Conservation (phyloP, 92 coral and sea anemone species). For the Palythoa grandis region DNA sequence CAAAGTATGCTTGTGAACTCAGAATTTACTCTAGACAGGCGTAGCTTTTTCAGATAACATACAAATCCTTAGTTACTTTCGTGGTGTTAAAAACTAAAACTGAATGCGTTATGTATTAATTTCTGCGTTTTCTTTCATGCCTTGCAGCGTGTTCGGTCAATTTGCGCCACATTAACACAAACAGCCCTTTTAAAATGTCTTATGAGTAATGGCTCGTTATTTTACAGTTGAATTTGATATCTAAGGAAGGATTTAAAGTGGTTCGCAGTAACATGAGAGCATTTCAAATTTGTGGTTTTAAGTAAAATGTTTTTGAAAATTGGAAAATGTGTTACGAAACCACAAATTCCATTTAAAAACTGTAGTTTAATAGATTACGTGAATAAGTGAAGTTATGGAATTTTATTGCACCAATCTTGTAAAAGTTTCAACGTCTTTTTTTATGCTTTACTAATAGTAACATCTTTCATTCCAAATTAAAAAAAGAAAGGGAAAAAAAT, state of each 20-base stretch:
- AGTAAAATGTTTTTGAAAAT: neutral
- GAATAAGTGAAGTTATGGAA: no score
- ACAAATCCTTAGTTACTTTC: neutral
- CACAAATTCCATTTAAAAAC: neutral
- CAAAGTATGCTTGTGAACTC: conserved; percentile 29
- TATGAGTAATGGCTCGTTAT: conserved; percentile 1
- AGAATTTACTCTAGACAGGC: conserved; percentile 26
- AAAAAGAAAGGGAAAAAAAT: no score
- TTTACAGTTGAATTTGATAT: conserved; percentile 25
- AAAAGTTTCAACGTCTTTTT: no score
- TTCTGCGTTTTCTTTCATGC: conserved; percentile 20
- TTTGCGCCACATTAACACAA: conserved; percentile 24
- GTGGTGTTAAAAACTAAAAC: conserved; percentile 5
- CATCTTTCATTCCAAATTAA: no score
- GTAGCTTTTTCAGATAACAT: conserved; percentile 24
- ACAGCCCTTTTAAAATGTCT: neutral
- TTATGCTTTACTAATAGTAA: no score
- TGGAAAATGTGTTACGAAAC: neutral
- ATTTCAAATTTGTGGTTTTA: neutral
- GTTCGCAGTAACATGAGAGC: conserved; percentile 8
- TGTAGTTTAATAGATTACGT: neutral
- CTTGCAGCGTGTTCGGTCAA: conserved; percentile 14
- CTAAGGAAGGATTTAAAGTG: neutral
- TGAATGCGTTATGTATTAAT: neutral
- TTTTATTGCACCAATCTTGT: no score